phyloP scores from a whole-genome alignment of 2,797 vertebrate genomes.

The Sylvilagus floridanus region DNA sequence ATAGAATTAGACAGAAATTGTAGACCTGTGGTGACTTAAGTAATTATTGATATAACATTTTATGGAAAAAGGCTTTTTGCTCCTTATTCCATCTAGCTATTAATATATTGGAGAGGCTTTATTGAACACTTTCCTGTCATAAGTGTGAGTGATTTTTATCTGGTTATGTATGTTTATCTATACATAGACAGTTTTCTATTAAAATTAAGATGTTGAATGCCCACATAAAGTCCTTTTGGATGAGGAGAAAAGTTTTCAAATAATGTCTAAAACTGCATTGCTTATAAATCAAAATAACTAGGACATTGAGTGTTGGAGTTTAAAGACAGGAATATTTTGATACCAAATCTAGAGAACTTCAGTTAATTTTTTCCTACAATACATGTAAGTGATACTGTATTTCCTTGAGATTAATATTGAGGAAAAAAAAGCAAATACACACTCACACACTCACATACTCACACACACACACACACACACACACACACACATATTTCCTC shows the following conservation, averaged over 20 bases:
- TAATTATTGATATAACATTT: constrained; percentile 63
- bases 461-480: constrained; percentile 22
- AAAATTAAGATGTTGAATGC: constrained; percentile 62
- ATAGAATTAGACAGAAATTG: constrained; percentile 14
- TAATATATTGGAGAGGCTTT: constrained; percentile 70
- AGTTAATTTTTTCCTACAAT: constrained; percentile 81
- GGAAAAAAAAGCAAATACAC: constrained; percentile 39
- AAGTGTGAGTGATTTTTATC: constrained; percentile 46
- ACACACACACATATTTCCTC: constrained; percentile 67
- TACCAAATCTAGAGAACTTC: constrained; percentile 84
- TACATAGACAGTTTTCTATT: constrained; percentile 72
- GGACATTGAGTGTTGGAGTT: constrained; percentile 29
- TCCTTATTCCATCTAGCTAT: constrained; percentile 70
- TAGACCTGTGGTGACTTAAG: constrained; percentile 53
- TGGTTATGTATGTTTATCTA: constrained; percentile 56
- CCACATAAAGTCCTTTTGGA: constrained; percentile 51
- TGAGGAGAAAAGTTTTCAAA: constrained; percentile 64
- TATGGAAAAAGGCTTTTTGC: constrained; percentile 67
- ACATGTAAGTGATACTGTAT: constrained; percentile 80
- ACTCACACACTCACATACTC: neutral
- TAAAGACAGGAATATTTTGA: constrained; percentile 76
- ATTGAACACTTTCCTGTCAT: constrained; percentile 44
- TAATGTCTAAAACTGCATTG: constrained; percentile 68
- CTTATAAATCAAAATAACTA: constrained; percentile 59
- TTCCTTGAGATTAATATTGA: constrained; percentile 82